Base-by-base conservation (phyloP, 1,140 invertebrate genomes). In the Rhopalosiphum padi region DNA sequence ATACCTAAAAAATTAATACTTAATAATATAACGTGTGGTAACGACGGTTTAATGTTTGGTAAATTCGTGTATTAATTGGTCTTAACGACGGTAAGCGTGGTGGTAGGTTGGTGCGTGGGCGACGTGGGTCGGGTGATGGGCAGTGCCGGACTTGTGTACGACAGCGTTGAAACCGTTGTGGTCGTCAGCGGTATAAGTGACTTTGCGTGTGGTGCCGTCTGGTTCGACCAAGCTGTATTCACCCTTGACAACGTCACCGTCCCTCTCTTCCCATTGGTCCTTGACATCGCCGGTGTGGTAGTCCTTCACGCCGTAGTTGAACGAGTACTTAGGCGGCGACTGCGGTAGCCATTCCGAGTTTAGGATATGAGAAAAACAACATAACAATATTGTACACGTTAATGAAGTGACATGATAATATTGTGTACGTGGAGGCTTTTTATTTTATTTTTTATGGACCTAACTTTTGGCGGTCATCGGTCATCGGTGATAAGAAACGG, bases 151-250 rank as follows among this genome's bases (percentile, higher is more conserved):
- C 94, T 95, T 96, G 95, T 96, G 96, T 4, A 96, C 96, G 41
- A 96, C 95, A 0, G 96, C 96, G 94, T 96, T 96, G 95, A 96
- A 96, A 1, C 96, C 96, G 94, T 96, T 96, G 91, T 96, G 96
- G 94, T 96, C 96, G 94, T 96, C 96, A 0, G 96, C 96, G 94
- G 96, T 96, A 95, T 97, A 97, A 94, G 96, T 95, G 6, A 96
- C 96, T 35, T 96, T 95, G 53, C 96, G 95, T 94, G 96, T 96
- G 22, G 96, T 96, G 23, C 96, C 96, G 94, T 97, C 96, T 1
- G 96, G 96, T 94, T 96, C 96, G 9, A 96, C 94, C 25, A 96
- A 94, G 0, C 96, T 96, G 95, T 96, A 96, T 9, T 95, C 95
- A 3, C 96, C 96, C 77, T 96, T 95, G 21, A 96, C 96, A 0